Evolutionary conservation across 92 coral and sea anemone genomes (phyloP), one percentile per base, ranked within the genome.

Genomic region (Zoanthus sociatus): DNA sequence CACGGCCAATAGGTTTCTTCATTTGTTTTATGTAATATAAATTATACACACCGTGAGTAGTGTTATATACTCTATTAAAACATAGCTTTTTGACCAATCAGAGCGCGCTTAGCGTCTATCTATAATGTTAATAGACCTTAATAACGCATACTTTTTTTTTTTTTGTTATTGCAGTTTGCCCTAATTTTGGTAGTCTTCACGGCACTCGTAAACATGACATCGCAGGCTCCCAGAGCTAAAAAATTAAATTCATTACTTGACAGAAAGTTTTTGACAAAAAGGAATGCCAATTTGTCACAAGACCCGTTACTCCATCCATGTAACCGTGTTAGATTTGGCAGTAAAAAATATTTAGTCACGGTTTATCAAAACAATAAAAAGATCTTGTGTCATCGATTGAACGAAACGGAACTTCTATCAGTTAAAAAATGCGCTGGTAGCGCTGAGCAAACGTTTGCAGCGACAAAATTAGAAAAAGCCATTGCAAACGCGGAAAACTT

Each of bases 381-480:
- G 3, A 32, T 81, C 45, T 0, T 81, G 17, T 81, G 85, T 26
- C 85, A 67, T 21, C 20, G 31, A 20, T 44, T 81, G 47, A 81
- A 20, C 76, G 76, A 81, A 60, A 81, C 76, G 9, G 85, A 81
- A 15, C 73, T 81, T 17, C 73, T 66, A 6, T 81, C 76, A 14
- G 75, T 21, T 5, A 75, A 81, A 45, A 67, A 46, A 37, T 81
- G 85, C 30, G 15, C 74, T 1, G 76, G 85, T 13, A 31, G 75
- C 4, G 47, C 58, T 4, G 17, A 46, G 15, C 45, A 50, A 46
- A 47, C 46, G 7, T 81, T 66, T 66, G 61, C 75, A 15, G 85
- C 85, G 9, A 31, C 15, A 11, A 66, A 81, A 63, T n/a, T 81
- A 66, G 85, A 81, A 47, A 81, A 81, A 5, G 85, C 85, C 42